Evolutionary conservation across 2,888 invertebrate genomes (phyloP).

Genomic region (Platycnemis pennipes): DNA sequence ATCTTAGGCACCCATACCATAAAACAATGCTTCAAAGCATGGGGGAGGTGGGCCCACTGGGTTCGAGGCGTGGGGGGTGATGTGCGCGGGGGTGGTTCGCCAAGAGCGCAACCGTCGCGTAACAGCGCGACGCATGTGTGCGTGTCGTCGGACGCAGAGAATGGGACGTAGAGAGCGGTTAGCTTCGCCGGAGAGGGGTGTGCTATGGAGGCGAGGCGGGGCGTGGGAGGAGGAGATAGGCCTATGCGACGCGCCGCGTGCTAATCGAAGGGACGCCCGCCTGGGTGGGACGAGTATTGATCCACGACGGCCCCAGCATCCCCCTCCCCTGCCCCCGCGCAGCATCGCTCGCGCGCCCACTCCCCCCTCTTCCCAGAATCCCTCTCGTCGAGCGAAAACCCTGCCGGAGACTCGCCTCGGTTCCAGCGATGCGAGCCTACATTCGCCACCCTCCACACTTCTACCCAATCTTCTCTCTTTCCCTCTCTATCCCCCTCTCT

Average conservation of each 20-base stretch:
- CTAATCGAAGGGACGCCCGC: constrained; percentile 64
- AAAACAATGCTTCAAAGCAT: too few species aligned
- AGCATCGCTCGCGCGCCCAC: constrained; percentile 39
- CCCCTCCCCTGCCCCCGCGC: constrained; percentile 73
- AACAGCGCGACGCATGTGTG: neutral
- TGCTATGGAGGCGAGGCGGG: neutral
- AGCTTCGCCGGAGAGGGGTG: neutral
- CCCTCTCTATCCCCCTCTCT: too few species aligned
- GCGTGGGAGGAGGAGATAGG: neutral
- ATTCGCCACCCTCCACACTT: neutral
- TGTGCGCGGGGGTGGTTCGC: too few species aligned
- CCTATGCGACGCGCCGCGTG: constrained; percentile 60
- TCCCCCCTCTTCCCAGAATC: constrained; percentile 66
- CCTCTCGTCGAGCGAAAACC: constrained; percentile 53
- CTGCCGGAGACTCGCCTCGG: constrained; percentile 54
- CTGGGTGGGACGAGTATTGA: constrained; percentile 60
- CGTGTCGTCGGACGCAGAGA: neutral
- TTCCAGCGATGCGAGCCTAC: constrained; percentile 68
- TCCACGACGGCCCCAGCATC: constrained; percentile 55
- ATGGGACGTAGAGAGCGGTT: neutral
- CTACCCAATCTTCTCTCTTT: neutral
- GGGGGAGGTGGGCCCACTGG: too few species aligned
- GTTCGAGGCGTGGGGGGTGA: too few species aligned
- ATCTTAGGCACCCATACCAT: too few species aligned
- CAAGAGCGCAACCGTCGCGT: too few species aligned